Evolutionary conservation across 2,888 invertebrate species (phyloP).

Genomic region (Caradrina clavipalpis): DNA sequence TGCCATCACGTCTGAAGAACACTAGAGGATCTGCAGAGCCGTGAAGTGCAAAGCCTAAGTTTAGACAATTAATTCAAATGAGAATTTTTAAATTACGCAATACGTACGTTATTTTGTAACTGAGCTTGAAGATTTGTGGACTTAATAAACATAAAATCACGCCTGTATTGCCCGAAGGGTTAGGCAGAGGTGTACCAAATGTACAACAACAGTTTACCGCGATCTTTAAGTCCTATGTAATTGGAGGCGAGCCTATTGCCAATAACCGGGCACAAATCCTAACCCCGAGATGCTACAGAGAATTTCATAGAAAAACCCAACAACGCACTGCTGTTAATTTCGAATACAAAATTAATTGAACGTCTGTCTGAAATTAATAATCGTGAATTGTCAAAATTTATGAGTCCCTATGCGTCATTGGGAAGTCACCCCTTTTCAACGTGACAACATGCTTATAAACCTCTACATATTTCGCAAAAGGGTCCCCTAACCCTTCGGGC

Average conservation of each 20-base stretch:
- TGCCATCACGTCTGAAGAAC: constrained; percentile 22
- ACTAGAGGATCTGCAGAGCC: constrained; percentile 11
- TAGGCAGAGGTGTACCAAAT: no score
- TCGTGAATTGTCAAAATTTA: not conserved
- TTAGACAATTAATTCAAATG: constrained; percentile 26
- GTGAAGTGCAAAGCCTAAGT: constrained; percentile 14
- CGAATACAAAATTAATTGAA: not conserved
- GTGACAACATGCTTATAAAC: not conserved
- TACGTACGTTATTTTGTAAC: constrained; percentile 2
- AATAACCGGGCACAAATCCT: no score
- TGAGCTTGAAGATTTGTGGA: not conserved
- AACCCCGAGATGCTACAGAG: no score
- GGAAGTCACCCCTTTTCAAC: constrained; percentile 20
- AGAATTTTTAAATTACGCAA: constrained; percentile 17
- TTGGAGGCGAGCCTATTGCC: no score
- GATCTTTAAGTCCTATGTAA: no score
- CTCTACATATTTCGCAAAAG: constrained; percentile 12
- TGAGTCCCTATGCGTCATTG: not conserved
- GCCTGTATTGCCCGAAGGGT: no score
- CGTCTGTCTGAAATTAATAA: not conserved
- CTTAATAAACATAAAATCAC: no score
- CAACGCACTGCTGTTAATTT: no score
- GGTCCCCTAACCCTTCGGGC: constrained; percentile 12
- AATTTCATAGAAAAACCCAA: no score
- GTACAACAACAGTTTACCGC: no score